phyloP scores from a whole-genome alignment of 2,888 invertebrate genomes.

The Microplitis manilae region DNA sequence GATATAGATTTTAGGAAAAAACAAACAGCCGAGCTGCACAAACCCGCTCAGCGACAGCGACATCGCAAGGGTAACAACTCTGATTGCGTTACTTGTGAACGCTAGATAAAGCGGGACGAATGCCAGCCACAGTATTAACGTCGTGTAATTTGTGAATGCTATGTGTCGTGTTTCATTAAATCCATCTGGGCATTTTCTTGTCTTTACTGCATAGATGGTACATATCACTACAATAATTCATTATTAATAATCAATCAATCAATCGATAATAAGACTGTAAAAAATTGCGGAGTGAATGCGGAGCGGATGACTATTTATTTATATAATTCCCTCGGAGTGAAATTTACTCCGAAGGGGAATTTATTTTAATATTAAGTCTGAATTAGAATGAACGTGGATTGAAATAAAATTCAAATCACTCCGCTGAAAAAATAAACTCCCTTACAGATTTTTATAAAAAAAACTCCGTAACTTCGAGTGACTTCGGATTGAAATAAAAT shows the following conservation, averaged over 20 bases:
- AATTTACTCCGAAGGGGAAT: too few relatives aligned
- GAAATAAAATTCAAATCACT: too few relatives aligned
- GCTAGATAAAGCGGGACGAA: constrained; percentile 75
- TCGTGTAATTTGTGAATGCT: constrained; percentile 75
- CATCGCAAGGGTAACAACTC: constrained; percentile 73
- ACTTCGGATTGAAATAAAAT: too few relatives aligned
- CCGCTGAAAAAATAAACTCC: too few relatives aligned
- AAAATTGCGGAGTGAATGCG: too few relatives aligned
- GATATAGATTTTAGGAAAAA: constrained; percentile 75
- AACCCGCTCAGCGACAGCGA: constrained; percentile 74
- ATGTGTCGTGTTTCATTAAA: constrained; percentile 76
- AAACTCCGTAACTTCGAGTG: too few relatives aligned
- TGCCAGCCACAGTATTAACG: constrained; percentile 75
- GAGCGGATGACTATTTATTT: too few relatives aligned
- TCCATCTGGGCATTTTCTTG: constrained; percentile 75
- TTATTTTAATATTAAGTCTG: too few relatives aligned
- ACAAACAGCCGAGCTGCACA: constrained; percentile 74
- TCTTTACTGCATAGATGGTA: constrained; percentile 75
- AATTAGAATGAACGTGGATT: too few relatives aligned
- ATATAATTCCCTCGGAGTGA: too few relatives aligned
- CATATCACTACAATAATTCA: constrained; percentile 66
- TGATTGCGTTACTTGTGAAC: constrained; percentile 72
- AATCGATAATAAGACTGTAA: not conserved
- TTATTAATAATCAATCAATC: constrained; percentile 6
- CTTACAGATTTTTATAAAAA: too few relatives aligned